Evolutionary conservation across 1,140 invertebrate species (phyloP), one percentile per base, ranked within the genome.

Genomic region (Oncopodura yosiiana): DNA sequence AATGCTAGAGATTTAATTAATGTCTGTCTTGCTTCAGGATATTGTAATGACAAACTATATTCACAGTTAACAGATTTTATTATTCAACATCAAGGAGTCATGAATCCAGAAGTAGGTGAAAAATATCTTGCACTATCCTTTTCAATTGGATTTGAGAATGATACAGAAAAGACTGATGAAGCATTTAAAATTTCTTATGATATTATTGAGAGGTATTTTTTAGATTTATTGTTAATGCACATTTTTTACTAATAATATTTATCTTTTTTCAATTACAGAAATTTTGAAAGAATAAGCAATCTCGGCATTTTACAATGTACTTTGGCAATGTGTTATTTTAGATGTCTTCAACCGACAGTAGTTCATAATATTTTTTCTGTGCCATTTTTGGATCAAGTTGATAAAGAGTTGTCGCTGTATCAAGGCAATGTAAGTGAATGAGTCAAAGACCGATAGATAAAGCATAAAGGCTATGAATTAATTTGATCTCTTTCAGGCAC

Each of bases 331-430:
- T 69, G 71, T 52, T 76, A 69, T 56, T 76, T 72, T 52, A 69
- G 74, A 53, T 53, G 59, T 12, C 67, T 77, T 49, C 69, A 73
- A 3, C 67, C 69, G 21, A 63, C 69, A 34, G 63, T 77, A 6
- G 67, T 78, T 14, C 69, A 74, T 61, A 65, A 70, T 55, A 71
- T 77, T 19, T 78, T 78, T 58, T 75, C 71, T 51, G 71, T 74
- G 2, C 69, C 72, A 48, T 78, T 78, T 55, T 70, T 78, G 52
- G 73, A 77, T 48, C 69, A 72, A 53, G 61, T 78, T 8, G 76
- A 78, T 50, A 64, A 70, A 12, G 76, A 78, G 64, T 37, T 43
- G 14, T 38, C 42, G n/a, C 36, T 45, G 5, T 48, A 19, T 36
- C 53, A 37, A 48, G 24, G 46, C 12, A 48, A 53, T 30, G 63